These are phyloP conservation scores for Megaceryle alcyon DNA, from an alignment of 2,797 vertebrate genomes.

Conservation along the genomic window DNA sequence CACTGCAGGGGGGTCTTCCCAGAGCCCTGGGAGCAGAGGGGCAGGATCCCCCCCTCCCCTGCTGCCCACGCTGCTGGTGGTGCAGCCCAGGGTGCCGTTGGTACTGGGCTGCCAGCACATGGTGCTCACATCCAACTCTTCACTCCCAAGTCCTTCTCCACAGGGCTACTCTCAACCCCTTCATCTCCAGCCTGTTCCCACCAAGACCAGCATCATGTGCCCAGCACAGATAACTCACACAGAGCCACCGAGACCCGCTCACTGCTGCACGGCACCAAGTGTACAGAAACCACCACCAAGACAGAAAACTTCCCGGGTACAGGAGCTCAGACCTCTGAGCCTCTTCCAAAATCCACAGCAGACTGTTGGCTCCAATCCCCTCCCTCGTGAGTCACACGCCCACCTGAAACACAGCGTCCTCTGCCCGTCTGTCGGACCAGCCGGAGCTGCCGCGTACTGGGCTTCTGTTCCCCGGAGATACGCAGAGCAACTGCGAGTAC, in stretches of 20 bases:
- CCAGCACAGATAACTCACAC: fast-evolving
- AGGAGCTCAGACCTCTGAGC: background rate
- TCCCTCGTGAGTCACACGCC: constrained; percentile 24
- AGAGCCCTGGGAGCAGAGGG: too few relatives aligned
- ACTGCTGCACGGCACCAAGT: background rate
- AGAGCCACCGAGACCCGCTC: background rate
- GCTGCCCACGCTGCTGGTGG: too few relatives aligned
- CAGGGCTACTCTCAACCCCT: too few relatives aligned
- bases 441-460: background rate
- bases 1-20: too few relatives aligned
- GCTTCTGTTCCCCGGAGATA: constrained; percentile 5
- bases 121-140: too few relatives aligned
- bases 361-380: background rate
- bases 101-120: too few relatives aligned
- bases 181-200: background rate
- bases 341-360: background rate
- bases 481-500: background rate
- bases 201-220: background rate
- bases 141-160: too few relatives aligned
- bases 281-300: background rate
- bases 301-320: background rate
- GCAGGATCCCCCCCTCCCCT: too few relatives aligned
- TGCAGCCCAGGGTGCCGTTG: too few relatives aligned
- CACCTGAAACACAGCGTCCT: constrained; percentile 38
- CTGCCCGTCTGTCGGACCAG: constrained; percentile 35